These are phyloP conservation scores for Halcyon chelicuti DNA, from an alignment of 2,797 vertebrate species.

Conservation along the genomic window DNA sequence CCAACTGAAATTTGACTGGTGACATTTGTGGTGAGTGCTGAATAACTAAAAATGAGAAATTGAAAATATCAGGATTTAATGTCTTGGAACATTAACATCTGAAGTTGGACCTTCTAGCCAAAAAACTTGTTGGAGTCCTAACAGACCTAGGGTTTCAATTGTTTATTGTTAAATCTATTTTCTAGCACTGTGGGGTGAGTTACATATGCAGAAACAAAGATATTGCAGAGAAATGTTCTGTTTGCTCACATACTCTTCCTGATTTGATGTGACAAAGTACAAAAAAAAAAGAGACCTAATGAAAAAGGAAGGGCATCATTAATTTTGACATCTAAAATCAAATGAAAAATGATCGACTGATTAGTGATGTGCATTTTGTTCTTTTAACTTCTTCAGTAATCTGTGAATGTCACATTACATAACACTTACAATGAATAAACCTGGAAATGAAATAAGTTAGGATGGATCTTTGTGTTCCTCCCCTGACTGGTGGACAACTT, in stretches of 20 bases:
- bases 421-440: conserved; percentile 67
- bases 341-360: conserved; percentile 74
- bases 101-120: background rate
- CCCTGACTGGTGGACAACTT: conserved; percentile 47
- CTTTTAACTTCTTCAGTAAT: conserved; percentile 64
- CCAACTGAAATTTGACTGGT: background rate
- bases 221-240: background rate
- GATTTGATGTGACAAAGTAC: conserved; percentile 39
- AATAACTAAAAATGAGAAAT: background rate
- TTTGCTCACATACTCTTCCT: conserved; percentile 20
- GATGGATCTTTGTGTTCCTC: conserved; percentile 65
- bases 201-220: background rate
- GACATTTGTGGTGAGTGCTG: background rate
- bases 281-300: conserved; percentile 10
- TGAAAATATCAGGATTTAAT: background rate
- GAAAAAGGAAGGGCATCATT: conserved; percentile 64
- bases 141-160: background rate
- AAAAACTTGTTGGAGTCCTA: conserved; percentile 12
- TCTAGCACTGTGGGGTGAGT: background rate
- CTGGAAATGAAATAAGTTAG: conserved; percentile 62
- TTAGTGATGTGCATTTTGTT: conserved; percentile 68
- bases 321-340: conserved; percentile 67
- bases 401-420: conserved; percentile 74
- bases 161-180: background rate
- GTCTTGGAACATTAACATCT: background rate